Conservation (phyloP, 2,888 invertebrate genomes). For the Aspidapion aeneum region DNA sequence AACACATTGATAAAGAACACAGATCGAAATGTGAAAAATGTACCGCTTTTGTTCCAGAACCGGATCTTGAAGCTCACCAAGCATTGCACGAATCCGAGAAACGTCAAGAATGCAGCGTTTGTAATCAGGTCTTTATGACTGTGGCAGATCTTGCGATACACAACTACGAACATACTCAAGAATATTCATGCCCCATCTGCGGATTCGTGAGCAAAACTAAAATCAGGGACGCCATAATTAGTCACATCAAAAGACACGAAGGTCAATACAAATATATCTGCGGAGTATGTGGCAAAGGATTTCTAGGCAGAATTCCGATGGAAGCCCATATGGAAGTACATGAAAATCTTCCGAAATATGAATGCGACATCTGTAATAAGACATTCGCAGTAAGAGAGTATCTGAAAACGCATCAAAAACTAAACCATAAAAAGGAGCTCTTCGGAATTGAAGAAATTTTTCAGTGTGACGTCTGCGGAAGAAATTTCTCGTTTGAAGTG, state of each 20-base stretch:
- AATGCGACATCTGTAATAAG: conserved; percentile 40
- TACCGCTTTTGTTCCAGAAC: not conserved
- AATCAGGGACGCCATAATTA: conserved; percentile 28
- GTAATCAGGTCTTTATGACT: conserved; percentile 32
- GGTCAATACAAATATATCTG: conserved; percentile 34
- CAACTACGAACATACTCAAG: conserved; percentile 26
- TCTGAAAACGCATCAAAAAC: conserved; percentile 34
- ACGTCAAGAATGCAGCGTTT: conserved; percentile 28
- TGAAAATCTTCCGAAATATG: conserved; percentile 36
- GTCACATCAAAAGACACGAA: conserved; percentile 33
- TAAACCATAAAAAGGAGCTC: conserved; percentile 40
- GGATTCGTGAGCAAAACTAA: conserved; percentile 28
- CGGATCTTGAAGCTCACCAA: not conserved
- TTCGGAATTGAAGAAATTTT: conserved; percentile 35
- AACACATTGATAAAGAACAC: no score
- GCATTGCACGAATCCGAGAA: not conserved
- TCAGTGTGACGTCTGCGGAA: conserved; percentile 36
- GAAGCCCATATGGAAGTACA: conserved; percentile 40
- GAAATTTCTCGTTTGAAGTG: conserved; percentile 38
- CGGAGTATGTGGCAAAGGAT: conserved; percentile 37
- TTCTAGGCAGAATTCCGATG: conserved; percentile 30
- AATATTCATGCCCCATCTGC: conserved; percentile 32
- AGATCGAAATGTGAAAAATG: not conserved
- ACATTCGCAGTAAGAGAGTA: conserved; percentile 37
- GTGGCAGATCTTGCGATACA: conserved; percentile 33